Conservation (phyloP, 2,888 invertebrate genomes). For the Leptopilina syphax region DNA sequence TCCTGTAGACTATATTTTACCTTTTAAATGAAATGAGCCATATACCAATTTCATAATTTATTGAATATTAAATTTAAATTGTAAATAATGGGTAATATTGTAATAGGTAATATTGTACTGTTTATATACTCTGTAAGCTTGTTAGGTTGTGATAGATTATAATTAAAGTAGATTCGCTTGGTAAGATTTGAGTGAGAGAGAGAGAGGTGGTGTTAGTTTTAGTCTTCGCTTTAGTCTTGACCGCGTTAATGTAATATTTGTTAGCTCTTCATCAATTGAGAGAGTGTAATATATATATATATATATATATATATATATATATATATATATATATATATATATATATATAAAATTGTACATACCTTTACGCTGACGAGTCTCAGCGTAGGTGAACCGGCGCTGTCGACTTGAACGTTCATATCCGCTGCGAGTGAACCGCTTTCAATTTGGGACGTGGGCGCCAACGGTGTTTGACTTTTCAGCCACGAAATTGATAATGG, state of each 20-base stretch:
- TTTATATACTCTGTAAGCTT: not conserved
- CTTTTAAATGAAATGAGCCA: too few relatives aligned
- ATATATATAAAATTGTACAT: constrained; percentile 41
- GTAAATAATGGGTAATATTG: too few relatives aligned
- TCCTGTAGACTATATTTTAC: too few relatives aligned
- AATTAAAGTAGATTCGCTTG: constrained; percentile 1
- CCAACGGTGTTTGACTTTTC: constrained; percentile 67
- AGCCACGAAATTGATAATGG: constrained; percentile 72
- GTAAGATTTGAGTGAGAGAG: not conserved
- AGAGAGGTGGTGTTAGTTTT: not conserved
- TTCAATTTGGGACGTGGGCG: constrained; percentile 63
- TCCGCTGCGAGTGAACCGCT: constrained; percentile 74
- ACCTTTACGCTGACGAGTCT: constrained; percentile 77
- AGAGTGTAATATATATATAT: not conserved
- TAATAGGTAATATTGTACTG: not conserved
- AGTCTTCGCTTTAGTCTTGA: constrained; percentile 33
- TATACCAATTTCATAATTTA: too few relatives aligned
- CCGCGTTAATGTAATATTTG: constrained; percentile 24
- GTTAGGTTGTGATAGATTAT: not conserved
- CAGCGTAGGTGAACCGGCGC: constrained; percentile 77
- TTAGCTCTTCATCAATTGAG: constrained; percentile 21
- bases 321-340: too few relatives aligned
- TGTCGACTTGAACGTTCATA: constrained; percentile 79
- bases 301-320: too few relatives aligned
- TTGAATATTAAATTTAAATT: too few relatives aligned